Base-by-base conservation (phyloP, 2,888 invertebrate genomes). In the Lampropteryx suffumata region DNA sequence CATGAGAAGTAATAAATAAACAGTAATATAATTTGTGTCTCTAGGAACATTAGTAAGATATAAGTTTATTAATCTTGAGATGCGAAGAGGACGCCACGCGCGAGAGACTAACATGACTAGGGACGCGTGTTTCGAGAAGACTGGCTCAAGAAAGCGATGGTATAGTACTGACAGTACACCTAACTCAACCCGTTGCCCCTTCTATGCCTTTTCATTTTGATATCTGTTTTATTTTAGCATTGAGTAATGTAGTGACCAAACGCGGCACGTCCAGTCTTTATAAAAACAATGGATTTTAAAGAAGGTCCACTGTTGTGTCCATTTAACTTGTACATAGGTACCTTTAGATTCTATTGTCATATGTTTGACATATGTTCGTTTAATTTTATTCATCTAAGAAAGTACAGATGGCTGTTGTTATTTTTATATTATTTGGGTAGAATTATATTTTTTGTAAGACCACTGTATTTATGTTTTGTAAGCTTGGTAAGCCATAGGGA, bases 331-430 rank as follows among this genome's bases (percentile, higher is more conserved):
- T 89, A 88, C 76, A 89, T 90, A 89, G 76, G 57, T 83, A 84
- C 84, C 85, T 83, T 79, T 88, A 86, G 87, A 85, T 83, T 87
- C 75, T 90, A 89, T 83, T 78, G 88, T 85, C 89, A 84, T 89
- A 90, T 90, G 89, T 90, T 82, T 84, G 86, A 90, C 89, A 88
- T 90, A 88, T 88, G 88, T 73, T 77, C 72, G 73, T 85, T 87
- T 90, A 87, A 85, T 89, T 89, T 89, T 89, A 89, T 89, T 88
- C 88, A 87, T 89, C 89, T 89, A 89, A 86, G 83, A 84, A 88
- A 89, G 89, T 90, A 90, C 89, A 90, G 88, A 87, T 88, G 89
- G 89, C 89, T 90, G 89, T 90, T 90, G 89, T 90, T 90, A 89
- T 89, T 90, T 89, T 90, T 90, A 89, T 89, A 89, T 89, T 82